phyloP scores from a whole-genome alignment of 2,113 vertebrate species.

The Callospermophilus lateralis region DNA sequence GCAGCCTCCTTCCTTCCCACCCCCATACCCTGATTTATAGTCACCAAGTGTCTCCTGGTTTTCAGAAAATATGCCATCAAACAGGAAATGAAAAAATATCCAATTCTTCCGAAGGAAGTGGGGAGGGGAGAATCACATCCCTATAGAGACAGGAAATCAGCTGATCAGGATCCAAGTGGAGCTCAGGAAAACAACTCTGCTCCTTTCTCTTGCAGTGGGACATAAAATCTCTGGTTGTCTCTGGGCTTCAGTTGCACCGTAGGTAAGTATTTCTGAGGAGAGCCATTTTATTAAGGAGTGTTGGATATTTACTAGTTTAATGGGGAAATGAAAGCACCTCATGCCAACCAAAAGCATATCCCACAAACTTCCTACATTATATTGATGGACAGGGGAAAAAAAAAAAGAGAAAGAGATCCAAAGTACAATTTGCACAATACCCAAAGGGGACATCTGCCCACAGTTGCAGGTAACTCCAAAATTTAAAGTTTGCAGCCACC shows the following conservation, averaged over 20 bases:
- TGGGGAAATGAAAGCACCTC: background rate
- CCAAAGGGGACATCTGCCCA: constrained; percentile 27
- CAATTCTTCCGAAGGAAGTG: constrained; percentile 78
- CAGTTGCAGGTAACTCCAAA: constrained; percentile 47
- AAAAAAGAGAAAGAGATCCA: background rate
- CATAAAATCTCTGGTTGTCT: constrained; percentile 32
- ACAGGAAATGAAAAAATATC: constrained; percentile 87
- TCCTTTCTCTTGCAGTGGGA: background rate
- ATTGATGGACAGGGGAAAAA: constrained; percentile 40
- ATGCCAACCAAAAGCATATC: constrained; percentile 26
- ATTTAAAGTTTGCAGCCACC: constrained; percentile 53
- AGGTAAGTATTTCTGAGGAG: constrained; percentile 24
- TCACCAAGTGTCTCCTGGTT: constrained; percentile 69
- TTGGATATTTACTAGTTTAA: constrained; percentile 37
- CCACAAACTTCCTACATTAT: constrained; percentile 37
- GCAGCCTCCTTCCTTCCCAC: constrained; percentile 51
- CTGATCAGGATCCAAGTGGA: constrained; percentile 17
- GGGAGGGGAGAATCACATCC: constrained; percentile 59
- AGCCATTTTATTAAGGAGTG: background rate
- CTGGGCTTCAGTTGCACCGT: background rate
- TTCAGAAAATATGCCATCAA: constrained; percentile 79
- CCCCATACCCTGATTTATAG: constrained; percentile 72
- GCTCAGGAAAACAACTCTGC: constrained; percentile 43
- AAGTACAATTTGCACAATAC: constrained; percentile 41
- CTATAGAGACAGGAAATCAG: constrained; percentile 61